A percentile compares a stretch with the other conserved stretches of the same genome.
Conservation (phyloP, 92 coral and sea anemone genomes). For the Meandrina meandrites region DNA sequence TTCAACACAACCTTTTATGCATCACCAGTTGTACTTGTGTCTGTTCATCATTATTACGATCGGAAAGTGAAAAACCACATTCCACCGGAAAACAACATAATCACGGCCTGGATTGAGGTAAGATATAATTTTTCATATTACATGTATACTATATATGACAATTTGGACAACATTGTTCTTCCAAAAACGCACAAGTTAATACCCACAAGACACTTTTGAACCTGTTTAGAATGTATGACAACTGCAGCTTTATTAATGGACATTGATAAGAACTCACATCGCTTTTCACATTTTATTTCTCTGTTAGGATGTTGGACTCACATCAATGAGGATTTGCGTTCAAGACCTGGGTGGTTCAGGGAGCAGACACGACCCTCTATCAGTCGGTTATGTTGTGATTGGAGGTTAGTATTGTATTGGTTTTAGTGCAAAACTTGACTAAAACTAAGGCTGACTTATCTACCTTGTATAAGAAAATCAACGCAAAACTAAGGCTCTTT, state of each 20-base stretch:
- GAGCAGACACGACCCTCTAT: neutral
- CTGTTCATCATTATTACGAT: no score
- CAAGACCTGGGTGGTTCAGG: slow-evolving; percentile 1
- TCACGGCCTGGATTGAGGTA: neutral
- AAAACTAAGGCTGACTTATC: no score
- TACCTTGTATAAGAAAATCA: neutral
- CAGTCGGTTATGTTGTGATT: neutral
- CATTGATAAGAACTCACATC: no score
- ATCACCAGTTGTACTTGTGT: neutral
- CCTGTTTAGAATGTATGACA: no score
- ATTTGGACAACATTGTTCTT: no score
- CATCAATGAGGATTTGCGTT: neutral
- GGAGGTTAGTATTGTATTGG: neutral
- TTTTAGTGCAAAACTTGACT: neutral
- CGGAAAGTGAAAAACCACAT: no score
- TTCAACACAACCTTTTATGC: neutral
- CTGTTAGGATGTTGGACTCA: neutral
- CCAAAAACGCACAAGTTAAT: no score
- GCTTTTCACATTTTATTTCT: neutral
- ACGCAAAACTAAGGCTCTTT: no score
- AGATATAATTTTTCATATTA: neutral
- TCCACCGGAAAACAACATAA: neutral
- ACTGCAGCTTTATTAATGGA: no score
- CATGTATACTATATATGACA: no score
- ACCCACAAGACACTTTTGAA: no score